Percentiles rank a stretch among this genome's conserved stretches.
These are phyloP conservation scores for Danionella dracula DNA, from an alignment of 2,797 vertebrate species.

Conservation along the genomic window DNA sequence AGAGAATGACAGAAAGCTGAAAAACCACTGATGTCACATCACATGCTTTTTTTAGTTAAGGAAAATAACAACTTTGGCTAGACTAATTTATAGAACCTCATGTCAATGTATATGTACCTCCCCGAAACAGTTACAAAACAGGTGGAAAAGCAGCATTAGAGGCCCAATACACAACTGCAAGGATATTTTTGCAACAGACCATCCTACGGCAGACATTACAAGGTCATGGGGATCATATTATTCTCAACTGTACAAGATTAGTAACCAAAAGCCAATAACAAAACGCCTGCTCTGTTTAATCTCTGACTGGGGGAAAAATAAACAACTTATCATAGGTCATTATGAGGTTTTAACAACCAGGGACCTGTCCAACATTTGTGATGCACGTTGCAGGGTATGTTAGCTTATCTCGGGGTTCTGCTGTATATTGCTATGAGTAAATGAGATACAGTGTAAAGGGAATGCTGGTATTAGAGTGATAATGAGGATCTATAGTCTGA, in stretches of 20 bases:
- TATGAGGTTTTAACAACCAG: conserved; percentile 17
- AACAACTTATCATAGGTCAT: conserved; percentile 32
- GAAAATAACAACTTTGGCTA: too few relatives aligned
- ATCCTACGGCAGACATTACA: too few relatives aligned
- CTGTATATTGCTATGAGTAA: conserved; percentile 26
- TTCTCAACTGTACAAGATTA: background rate
- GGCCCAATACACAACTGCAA: too few relatives aligned
- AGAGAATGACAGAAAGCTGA: too few relatives aligned
- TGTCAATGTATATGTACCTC: too few relatives aligned
- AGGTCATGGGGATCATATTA: too few relatives aligned
- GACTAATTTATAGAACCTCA: too few relatives aligned
- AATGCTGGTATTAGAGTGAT: conserved; percentile 35
- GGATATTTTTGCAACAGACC: too few relatives aligned
- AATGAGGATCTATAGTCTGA: conserved; percentile 38
- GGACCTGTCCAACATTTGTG: conserved; percentile 23
- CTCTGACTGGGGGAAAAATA: background rate
- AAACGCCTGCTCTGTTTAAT: conserved; percentile 3
- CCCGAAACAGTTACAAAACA: too few relatives aligned
- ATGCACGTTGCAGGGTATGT: conserved; percentile 5
- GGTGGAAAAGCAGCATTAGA: too few relatives aligned
- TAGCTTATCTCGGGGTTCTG: conserved; percentile 31
- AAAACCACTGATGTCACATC: too few relatives aligned
- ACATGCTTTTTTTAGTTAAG: too few relatives aligned
- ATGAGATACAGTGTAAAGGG: conserved; percentile 13
- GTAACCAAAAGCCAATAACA: conserved; percentile 2